A percentile compares a stretch with the other conserved stretches of the same genome.
Evolutionary conservation across 2,797 vertebrate species (phyloP).

Genomic region (Poeciliopsis turneri): DNA sequence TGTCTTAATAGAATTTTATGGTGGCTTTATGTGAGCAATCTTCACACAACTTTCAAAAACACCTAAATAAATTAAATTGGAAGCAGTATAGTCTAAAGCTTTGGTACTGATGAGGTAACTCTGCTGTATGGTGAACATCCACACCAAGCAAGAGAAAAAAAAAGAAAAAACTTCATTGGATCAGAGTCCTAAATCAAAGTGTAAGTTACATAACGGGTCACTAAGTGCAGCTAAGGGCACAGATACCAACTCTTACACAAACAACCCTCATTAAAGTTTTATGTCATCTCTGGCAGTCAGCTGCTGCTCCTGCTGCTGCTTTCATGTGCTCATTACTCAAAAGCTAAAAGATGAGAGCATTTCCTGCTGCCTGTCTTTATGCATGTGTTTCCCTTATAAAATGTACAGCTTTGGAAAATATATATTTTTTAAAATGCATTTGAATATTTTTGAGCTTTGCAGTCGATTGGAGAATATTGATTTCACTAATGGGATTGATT

Average conservation of each 20-base stretch:
- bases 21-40: background rate
- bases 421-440: background rate
- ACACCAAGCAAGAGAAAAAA: background rate
- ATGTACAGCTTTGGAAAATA: conserved; percentile 15
- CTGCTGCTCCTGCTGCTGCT: conserved; percentile 11
- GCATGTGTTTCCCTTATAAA: conserved; percentile 22
- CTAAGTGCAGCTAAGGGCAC: conserved; percentile 16
- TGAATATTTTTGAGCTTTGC: conserved; percentile 25
- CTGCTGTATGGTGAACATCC: background rate
- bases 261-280: conserved; percentile 38
- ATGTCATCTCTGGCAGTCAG: conserved; percentile 26
- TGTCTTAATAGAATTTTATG: background rate
- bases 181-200: conserved; percentile 16
- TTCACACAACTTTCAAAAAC: background rate
- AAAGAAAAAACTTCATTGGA: conserved; percentile 14
- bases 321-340: conserved; percentile 31
- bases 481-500: conserved; percentile 7
- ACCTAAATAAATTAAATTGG: background rate
- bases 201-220: conserved; percentile 17
- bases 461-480: conserved; percentile 13
- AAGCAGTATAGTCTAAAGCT: background rate
- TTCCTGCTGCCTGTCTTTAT: conserved; percentile 25
- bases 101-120: background rate
- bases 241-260: conserved; percentile 27
- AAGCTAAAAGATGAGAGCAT: conserved; percentile 41